phyloP scores from a whole-genome alignment of 2,797 vertebrate genomes.

The Fundulus diaphanus region DNA sequence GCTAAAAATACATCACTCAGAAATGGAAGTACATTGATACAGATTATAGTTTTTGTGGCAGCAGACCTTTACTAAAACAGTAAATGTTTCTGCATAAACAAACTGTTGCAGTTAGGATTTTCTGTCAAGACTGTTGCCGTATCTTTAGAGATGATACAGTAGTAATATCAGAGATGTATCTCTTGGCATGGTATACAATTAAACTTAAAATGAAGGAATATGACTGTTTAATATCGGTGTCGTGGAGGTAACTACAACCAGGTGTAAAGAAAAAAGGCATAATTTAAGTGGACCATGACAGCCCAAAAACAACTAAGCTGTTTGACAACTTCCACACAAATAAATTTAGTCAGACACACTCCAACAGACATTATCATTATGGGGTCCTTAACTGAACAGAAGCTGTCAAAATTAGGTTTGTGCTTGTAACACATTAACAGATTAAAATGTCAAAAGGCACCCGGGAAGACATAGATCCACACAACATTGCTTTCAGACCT shows the following conservation, averaged over 20 bases:
- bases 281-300: too few relatives aligned
- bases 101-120: slow-evolving; percentile 22
- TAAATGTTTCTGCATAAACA: slow-evolving; percentile 6
- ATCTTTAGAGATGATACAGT: slow-evolving; percentile 3
- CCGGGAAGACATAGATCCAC: neutral
- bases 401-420: neutral
- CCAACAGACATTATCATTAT: neutral
- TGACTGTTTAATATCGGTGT: neutral
- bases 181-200: neutral
- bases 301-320: neutral
- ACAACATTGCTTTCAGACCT: neutral
- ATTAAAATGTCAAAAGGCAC: neutral
- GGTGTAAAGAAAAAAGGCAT: neutral
- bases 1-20: slow-evolving; percentile 50
- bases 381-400: neutral
- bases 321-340: neutral
- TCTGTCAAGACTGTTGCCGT: slow-evolving; percentile 24
- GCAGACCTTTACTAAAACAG: slow-evolving; percentile 8
- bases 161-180: neutral
- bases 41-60: slow-evolving; percentile 12
- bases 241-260: neutral
- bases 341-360: neutral
- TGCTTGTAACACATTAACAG: neutral
- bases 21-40: slow-evolving; percentile 30
- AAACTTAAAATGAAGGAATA: neutral